These are phyloP conservation scores for Trididemnum clinides DNA, from an alignment of 23 tunicate genomes.

Conservation along the genomic window DNA sequence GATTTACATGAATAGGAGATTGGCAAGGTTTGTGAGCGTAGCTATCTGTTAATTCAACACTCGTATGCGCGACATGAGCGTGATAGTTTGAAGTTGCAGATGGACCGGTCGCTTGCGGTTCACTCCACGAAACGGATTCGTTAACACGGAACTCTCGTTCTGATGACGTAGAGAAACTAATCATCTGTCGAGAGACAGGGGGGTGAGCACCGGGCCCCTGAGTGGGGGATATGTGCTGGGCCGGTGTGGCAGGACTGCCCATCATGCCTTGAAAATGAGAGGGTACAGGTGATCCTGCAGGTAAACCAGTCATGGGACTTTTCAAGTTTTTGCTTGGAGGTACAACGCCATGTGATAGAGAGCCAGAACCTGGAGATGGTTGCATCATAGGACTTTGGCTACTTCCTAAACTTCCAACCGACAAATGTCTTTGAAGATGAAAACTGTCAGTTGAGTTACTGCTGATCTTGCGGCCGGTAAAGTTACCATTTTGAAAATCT, in stretches of 20 bases:
- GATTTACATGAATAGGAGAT: background rate
- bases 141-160: background rate
- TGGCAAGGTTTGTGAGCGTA: conserved; percentile 20
- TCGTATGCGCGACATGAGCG: conserved; percentile 26
- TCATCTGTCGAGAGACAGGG: background rate
- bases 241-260: background rate
- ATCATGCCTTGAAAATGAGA: background rate
- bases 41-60: background rate
- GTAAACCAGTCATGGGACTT: conserved; percentile 38
- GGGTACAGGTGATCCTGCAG: conserved; percentile 35
- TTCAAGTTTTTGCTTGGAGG: conserved; percentile 25
- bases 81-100: background rate
- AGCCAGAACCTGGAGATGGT: conserved; percentile 35
- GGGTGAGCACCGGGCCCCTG: background rate
- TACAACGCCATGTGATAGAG: background rate
- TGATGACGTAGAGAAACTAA: background rate
- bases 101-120: background rate
- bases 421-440: conserved; percentile 5
- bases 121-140: background rate
- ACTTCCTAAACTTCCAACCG: conserved; percentile 28
- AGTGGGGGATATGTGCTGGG: background rate
- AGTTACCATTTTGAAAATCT: too few species aligned
- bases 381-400: conserved; percentile 65
- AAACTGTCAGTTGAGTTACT: conserved; percentile 43
- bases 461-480: conserved; percentile 22